Evolutionary conservation across 1,140 invertebrate genomes (phyloP).

Genomic region (Bradysia coprophila): DNA sequence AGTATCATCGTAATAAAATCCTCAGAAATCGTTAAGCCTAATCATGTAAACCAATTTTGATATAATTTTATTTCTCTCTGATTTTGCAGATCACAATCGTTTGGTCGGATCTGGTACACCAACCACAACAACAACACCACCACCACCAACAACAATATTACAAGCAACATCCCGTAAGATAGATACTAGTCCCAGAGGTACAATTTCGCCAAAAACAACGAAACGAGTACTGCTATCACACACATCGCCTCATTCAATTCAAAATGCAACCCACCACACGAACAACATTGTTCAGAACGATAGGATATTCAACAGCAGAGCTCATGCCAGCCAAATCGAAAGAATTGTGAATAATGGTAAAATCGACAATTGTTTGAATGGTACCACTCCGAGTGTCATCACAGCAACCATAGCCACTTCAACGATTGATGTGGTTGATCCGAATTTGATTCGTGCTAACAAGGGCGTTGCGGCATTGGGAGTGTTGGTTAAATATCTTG

Average conservation of each 20-base stretch:
- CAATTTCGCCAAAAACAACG: neutral
- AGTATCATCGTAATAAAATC: too few species aligned
- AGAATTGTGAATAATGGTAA: neutral
- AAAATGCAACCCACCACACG: too few species aligned
- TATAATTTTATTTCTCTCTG: too few species aligned
- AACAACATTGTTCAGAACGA: too few species aligned
- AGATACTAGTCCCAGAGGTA: neutral
- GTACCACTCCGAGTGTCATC: too few species aligned
- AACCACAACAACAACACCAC: too few species aligned
- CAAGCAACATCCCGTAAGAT: too few species aligned
- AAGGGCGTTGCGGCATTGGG: slow-evolving; percentile 44
- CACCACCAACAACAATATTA: too few species aligned
- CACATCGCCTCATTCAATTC: neutral
- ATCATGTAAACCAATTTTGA: too few species aligned
- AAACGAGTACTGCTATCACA: neutral
- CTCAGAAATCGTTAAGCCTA: too few species aligned
- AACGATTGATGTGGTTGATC: neutral
- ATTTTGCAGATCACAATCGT: neutral
- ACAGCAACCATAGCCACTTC: neutral
- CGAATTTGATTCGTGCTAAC: slow-evolving; percentile 14
- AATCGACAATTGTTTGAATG: neutral
- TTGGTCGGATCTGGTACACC: neutral
- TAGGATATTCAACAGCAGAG: too few species aligned
- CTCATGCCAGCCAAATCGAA: neutral
- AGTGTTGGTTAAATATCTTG: slow-evolving; percentile 48